Base-by-base conservation (phyloP, 2,113 vertebrate genomes). In the Psammodynastes pulverulentus region DNA sequence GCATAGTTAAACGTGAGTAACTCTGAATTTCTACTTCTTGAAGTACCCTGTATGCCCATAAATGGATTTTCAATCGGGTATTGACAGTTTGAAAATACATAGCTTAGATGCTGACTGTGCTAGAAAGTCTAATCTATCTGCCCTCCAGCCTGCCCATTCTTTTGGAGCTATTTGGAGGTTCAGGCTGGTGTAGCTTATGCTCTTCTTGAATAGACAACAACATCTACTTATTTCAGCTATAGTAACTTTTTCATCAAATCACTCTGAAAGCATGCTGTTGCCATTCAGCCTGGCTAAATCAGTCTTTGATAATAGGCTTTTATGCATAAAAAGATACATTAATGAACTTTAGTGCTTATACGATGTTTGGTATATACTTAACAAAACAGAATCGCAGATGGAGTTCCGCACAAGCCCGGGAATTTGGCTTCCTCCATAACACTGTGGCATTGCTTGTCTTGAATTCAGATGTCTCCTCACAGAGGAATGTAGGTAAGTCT, bases 371-470 rank as follows among this genome's bases (percentile, higher is more conserved):
- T 79, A 48, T 56, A 85, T 39, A n/a, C 43, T 9, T 29, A 13
- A 86, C 34, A 15, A 92, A 94, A 39, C 95, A 99, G 99, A 99
- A 99, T 92, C 99, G 99, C 10, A 98, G 99, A 23, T 99, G 99
- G 99, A 99, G 98, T 96, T 98, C 99, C 3, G 98, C 99, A 39
- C 99, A 99, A 96, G 98, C 99, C 10, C 98, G 99, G 1, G 99
- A 99, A 96, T 99, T 99, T 95, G 98, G 99, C 49, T 99, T 98
- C 94, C 98, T 99, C 85, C 99, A 99, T 97, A 99, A 98, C 93
- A 98, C 98, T 1, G 98, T 99, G 94, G 98, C 99, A 0, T 96
- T 99, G 26, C 97, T 99, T 67, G 98, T 99, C 91, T 96, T 99
- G 89, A 98, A 99, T 95, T 98, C 98, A 62, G 99, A 99, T 2